Conservation (phyloP, 2,797 vertebrate genomes). For the Tarsius wallacei region DNA sequence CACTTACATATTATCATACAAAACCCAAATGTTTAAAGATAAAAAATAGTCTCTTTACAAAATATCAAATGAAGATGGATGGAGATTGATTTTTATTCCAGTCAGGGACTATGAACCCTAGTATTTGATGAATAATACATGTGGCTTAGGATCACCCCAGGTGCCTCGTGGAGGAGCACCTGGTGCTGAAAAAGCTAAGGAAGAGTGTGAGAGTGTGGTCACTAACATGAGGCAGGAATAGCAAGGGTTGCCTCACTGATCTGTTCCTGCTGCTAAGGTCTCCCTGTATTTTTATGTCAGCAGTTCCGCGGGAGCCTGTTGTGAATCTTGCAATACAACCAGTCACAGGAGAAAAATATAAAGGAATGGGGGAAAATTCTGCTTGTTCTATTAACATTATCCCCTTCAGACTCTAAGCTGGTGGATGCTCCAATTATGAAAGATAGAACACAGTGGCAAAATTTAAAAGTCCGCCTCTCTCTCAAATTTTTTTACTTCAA, state of each 20-base stretch:
- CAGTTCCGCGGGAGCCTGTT: neutral
- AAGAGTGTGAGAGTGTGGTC: neutral
- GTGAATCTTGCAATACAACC: neutral
- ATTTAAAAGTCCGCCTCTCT: neutral
- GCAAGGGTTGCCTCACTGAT: neutral
- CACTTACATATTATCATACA: neutral
- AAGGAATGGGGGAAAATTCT: neutral
- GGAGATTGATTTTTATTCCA: neutral
- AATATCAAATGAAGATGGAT: neutral
- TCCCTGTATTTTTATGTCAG: constrained; percentile 51
- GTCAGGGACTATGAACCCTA: neutral
- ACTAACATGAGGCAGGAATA: too few relatives aligned
- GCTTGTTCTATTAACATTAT: neutral
- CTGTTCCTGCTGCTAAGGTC: neutral
- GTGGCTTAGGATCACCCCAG: neutral
- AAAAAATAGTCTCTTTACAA: neutral
- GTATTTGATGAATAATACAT: neutral
- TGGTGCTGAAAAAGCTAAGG: neutral
- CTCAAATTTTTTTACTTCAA: neutral
- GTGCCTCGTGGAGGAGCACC: neutral
- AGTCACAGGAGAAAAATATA: neutral
- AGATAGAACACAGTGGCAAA: neutral
- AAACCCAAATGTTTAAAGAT: neutral
- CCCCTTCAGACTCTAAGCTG: neutral
- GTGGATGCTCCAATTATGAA: neutral